Conservation (phyloP, 2,888 invertebrate genomes). For the Shargacucullia verbasci region DNA sequence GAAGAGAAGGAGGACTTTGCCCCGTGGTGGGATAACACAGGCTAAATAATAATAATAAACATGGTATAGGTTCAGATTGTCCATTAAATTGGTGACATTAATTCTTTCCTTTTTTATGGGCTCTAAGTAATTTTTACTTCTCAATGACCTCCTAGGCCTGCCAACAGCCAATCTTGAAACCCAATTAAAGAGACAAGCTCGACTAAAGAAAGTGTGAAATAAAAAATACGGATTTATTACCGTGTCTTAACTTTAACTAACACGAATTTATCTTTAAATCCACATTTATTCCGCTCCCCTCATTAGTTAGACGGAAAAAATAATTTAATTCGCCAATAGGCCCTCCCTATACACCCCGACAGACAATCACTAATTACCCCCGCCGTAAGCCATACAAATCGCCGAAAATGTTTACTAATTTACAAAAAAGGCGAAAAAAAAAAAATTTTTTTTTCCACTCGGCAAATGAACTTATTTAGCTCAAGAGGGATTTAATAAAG, state of each 20-base stretch:
- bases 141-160: slow-evolving; percentile 4
- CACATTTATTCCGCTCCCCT: slow-evolving; percentile 74
- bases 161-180: slow-evolving; percentile 35
- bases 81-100: no score
- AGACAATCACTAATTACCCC: slow-evolving; percentile 85
- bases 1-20: no score
- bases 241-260: slow-evolving; percentile 60
- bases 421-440: slow-evolving; percentile 76
- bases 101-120: no score
- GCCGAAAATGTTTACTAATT: slow-evolving; percentile 87
- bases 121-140: slow-evolving; percentile 4
- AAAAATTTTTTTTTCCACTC: slow-evolving; percentile 68
- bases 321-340: slow-evolving; percentile 78
- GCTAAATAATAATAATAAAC: no score
- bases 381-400: slow-evolving; percentile 86
- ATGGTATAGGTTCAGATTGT: no score
- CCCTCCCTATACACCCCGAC: slow-evolving; percentile 64
- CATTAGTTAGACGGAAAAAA: slow-evolving; percentile 80
- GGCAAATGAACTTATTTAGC: slow-evolving; percentile 88
- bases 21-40: no score
- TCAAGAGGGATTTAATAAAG: slow-evolving; percentile 86
- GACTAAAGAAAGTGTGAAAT: slow-evolving; percentile 33
- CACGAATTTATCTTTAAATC: slow-evolving; percentile 69
- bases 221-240: slow-evolving; percentile 57
- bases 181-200: slow-evolving; percentile 48